A percentile compares a stretch with the other conserved stretches of the same genome.
phyloP scores from a whole-genome alignment of 2,888 invertebrate genomes.

The Xanthorhoe designata region DNA sequence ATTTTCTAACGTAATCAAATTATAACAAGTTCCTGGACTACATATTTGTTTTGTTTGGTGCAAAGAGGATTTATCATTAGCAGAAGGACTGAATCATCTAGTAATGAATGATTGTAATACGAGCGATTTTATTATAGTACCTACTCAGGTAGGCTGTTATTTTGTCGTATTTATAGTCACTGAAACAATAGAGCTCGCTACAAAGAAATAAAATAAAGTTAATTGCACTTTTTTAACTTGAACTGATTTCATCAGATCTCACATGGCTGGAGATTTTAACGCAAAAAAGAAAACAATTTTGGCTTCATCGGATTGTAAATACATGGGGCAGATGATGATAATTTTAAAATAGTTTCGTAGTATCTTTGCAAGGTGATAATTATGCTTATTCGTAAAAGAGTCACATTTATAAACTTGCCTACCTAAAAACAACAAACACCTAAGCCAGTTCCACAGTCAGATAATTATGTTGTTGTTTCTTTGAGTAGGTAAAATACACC shows the following conservation, averaged over 20 bases:
- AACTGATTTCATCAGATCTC: too few species aligned
- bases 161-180: slow-evolving; percentile 15
- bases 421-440: neutral
- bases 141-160: neutral
- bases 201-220: too few species aligned
- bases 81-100: slow-evolving; percentile 14
- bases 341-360: too few species aligned
- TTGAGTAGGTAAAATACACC: neutral
- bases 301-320: too few species aligned
- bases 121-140: neutral
- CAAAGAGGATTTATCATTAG: neutral
- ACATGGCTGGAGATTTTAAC: too few species aligned
- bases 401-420: neutral
- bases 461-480: neutral
- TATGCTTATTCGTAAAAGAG: neutral
- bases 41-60: neutral
- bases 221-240: too few species aligned
- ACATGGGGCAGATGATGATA: too few species aligned
- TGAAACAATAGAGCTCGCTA: neutral
- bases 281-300: too few species aligned
- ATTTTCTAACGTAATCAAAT: too few species aligned
- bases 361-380: neutral
- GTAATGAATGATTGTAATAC: slow-evolving; percentile 10
- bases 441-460: neutral
- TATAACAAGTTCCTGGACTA: neutral